Base-by-base conservation (phyloP, 1,140 invertebrate species). In the Diploscapter pachys region DNA sequence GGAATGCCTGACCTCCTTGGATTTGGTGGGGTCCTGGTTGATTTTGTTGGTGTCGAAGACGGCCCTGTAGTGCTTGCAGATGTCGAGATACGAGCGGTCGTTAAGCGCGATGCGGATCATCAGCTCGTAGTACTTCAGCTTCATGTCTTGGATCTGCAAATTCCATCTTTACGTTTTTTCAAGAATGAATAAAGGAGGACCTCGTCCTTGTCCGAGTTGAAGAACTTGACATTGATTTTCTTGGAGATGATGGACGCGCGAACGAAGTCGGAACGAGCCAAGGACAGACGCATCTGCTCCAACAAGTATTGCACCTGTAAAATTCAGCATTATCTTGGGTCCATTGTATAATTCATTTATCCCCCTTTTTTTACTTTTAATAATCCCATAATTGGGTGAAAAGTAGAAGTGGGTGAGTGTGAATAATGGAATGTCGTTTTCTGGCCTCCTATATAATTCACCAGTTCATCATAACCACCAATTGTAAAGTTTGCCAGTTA, bases 21-120 rank as follows among this genome's bases (percentile, higher is more conserved):
- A 31, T 31, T 31, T 31, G 31, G 31, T 31, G 31, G 31, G 31
- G 31, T 31, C 31, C 31, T 31, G 31, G 31, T 31, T 31, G 31
- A 31, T 31, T 31, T 31, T 31, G 31, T 31, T 31, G 31, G 31
- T 31, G 31, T 31, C 31, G 31, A 31, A 62, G 64, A 72, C 65
- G 31, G 71, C 61, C 79, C 91, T 88, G 86, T 92, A 91, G 86
- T 99, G 95, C 78, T 94, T 92, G 81, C 95, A 98, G 50, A 96
- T 94, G 13, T 93, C 91, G 73, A 99, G 88, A 86, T 96, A 98
- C 70, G 91, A 92, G 0, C 92, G 91, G 78, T 97, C 94, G 82
- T 98, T 93, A 81, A 94, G 91, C 85, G 97, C 95, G n/a, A 98
- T 88, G 83, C 96, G 91, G 88, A 98, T 96, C 96, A 99, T 99